These are phyloP conservation scores for Temnothorax unifasciatus DNA, from an alignment of 2,888 invertebrate genomes.

Conservation along the genomic window DNA sequence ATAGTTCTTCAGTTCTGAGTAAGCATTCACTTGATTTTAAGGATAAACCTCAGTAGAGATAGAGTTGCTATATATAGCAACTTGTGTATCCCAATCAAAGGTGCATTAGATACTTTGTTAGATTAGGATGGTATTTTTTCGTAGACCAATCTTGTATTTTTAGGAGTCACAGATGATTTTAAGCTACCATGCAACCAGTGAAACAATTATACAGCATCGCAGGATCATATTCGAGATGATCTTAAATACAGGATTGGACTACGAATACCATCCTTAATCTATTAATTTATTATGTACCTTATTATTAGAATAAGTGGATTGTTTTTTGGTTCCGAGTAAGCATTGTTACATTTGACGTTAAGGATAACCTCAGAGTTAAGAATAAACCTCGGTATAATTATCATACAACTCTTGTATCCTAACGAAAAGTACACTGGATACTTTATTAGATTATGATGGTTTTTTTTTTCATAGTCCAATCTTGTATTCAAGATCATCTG, in stretches of 20 bases:
- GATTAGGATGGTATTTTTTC: background rate
- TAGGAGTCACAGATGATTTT: background rate
- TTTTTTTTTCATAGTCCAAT: no score
- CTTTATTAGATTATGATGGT: background rate
- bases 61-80: background rate
- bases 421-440: background rate
- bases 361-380: background rate
- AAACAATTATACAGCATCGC: background rate
- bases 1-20: background rate
- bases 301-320: background rate
- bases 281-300: background rate
- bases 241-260: background rate
- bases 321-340: background rate
- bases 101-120: background rate
- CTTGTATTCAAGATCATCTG: background rate
- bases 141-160: background rate
- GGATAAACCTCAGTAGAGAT: background rate
- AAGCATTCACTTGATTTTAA: background rate
- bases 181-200: background rate
- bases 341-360: background rate
- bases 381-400: background rate
- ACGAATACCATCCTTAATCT: background rate
- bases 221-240: background rate
- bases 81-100: background rate
- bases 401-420: background rate